Evolutionary conservation across 2,888 invertebrate species (phyloP).

Genomic region (Drosophila eohydei): DNA sequence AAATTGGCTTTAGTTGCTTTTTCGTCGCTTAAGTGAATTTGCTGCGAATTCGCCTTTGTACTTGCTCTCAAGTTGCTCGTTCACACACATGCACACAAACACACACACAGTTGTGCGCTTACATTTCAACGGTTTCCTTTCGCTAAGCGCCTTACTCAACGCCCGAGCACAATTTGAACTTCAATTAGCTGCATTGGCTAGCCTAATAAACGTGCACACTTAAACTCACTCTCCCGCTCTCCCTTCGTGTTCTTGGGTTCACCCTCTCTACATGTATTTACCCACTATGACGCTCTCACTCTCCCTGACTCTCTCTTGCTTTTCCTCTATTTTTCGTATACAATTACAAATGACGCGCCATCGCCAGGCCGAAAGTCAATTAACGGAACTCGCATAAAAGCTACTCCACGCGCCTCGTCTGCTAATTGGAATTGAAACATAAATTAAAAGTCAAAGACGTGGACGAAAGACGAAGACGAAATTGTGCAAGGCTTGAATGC

Average conservation of each 20-base stretch:
- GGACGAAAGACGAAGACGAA: conserved; percentile 49
- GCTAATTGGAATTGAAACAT: conserved; percentile 85
- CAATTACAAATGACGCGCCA: conserved; percentile 79
- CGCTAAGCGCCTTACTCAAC: conserved; percentile 53
- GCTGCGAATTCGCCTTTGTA: conserved; percentile 61
- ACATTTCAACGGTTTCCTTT: conserved; percentile 72
- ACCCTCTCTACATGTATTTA: neutral
- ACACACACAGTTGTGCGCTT: conserved; percentile 19
- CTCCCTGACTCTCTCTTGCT: neutral
- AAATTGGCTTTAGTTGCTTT: conserved; percentile 75
- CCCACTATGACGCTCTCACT: neutral
- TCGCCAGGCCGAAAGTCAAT: conserved; percentile 77
- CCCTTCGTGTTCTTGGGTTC: neutral
- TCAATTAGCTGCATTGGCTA: conserved; percentile 73
- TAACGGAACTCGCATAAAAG: conserved; percentile 71
- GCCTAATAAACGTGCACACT: conserved; percentile 62
- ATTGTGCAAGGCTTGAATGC: conserved; percentile 60
- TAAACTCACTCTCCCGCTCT: conserved; percentile 36
- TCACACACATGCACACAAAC: conserved; percentile 9
- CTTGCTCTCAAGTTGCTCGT: conserved; percentile 37
- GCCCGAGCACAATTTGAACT: conserved; percentile 69
- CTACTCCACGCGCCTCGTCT: conserved; percentile 67
- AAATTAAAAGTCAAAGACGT: conserved; percentile 84
- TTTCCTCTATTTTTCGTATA: conserved; percentile 42
- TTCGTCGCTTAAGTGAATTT: conserved; percentile 71